Percentiles rank a stretch among this genome's conserved stretches.
Conservation (phyloP, 2,113 vertebrate species). For the Phocoena phocoena region DNA sequence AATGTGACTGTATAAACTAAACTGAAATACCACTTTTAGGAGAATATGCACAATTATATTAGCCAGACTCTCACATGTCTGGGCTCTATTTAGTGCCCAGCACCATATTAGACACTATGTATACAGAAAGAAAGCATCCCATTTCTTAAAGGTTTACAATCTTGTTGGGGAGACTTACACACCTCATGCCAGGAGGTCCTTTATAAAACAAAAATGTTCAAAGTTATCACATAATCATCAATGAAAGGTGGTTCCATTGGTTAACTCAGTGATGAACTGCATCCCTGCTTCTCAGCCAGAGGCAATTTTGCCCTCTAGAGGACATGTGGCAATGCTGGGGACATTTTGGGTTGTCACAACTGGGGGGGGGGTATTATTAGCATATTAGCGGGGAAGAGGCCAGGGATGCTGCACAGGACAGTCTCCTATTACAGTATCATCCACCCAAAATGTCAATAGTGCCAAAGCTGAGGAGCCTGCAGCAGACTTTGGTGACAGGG, state of each 20-base stretch:
- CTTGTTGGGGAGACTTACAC: background rate
- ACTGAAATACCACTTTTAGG: background rate
- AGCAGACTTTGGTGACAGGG: background rate
- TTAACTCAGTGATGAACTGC: background rate
- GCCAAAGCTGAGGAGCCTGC: background rate
- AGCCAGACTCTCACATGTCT: background rate
- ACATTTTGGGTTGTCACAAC: background rate
- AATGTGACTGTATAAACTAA: background rate
- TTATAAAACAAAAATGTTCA: background rate
- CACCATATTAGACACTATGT: background rate
- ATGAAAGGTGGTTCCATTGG: background rate
- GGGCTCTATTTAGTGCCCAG: background rate
- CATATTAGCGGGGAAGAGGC: background rate
- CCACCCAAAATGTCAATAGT: background rate
- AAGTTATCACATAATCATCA: background rate
- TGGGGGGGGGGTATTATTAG: background rate
- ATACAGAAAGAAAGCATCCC: background rate
- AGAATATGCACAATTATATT: background rate
- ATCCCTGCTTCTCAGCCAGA: background rate
- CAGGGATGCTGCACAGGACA: background rate
- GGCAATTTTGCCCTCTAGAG: background rate
- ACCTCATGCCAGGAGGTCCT: background rate
- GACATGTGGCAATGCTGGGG: background rate
- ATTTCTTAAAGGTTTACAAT: background rate
- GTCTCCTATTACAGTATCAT: background rate